A percentile compares a stretch with the other conserved stretches of the same genome.
Conservation (phyloP, 2,113 vertebrate genomes). For the Indicator maculatus region DNA sequence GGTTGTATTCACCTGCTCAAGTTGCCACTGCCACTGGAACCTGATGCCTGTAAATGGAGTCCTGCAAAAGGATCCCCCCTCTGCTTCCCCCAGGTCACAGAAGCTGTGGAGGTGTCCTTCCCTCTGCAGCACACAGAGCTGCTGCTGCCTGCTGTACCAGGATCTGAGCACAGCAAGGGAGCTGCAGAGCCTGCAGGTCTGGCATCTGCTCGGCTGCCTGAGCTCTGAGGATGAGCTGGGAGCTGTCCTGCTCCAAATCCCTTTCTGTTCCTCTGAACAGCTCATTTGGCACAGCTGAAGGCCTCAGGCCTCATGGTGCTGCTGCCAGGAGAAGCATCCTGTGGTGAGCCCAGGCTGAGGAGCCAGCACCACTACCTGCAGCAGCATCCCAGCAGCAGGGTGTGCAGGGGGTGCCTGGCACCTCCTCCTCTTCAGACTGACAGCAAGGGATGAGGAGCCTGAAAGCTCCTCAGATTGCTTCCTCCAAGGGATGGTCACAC, state of each 20-base stretch:
- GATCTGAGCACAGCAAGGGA: not conserved
- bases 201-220: not conserved
- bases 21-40: not conserved
- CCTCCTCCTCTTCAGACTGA: not conserved
- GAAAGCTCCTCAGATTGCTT: not conserved
- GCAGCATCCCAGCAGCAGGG: not conserved
- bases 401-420: not conserved
- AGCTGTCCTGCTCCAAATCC: not conserved
- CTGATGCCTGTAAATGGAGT: not conserved
- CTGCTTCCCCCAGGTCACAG: not conserved
- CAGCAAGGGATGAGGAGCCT: not conserved
- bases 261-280: not conserved
- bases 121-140: not conserved
- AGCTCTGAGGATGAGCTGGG: not conserved
- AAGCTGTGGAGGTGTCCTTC: not conserved
- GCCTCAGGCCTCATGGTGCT: not conserved
- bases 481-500: not conserved
- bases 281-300: not conserved
- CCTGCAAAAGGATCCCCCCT: not conserved
- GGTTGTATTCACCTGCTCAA: not conserved
- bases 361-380: fast-evolving
- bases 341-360: not conserved
- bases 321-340: not conserved
- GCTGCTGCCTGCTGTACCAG: not conserved
- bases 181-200: not conserved